Evolutionary conservation across 2,113 vertebrate species (phyloP).

Genomic region (Pionites leucogaster): DNA sequence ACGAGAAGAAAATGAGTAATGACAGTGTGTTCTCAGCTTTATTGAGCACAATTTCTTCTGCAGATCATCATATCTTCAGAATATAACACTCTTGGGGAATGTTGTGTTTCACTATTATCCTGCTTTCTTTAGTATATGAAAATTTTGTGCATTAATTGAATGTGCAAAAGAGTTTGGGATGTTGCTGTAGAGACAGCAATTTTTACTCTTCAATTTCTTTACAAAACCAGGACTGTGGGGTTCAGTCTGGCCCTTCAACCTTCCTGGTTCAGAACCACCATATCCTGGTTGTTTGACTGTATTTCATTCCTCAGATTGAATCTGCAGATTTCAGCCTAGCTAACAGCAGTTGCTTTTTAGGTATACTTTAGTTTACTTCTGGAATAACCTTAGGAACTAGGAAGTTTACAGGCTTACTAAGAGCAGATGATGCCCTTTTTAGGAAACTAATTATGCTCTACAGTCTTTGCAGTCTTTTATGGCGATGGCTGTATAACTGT

Average conservation of each 20-base stretch:
- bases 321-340: not conserved
- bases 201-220: not conserved
- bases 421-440: conserved; percentile 1
- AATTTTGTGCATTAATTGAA: not conserved
- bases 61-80: not conserved
- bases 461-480: conserved; percentile 4
- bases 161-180: not conserved
- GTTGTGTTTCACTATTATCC: not conserved
- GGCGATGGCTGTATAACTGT: not conserved
- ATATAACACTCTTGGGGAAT: not conserved
- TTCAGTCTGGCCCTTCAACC: not conserved
- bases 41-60: not conserved
- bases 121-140: not conserved
- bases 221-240: not conserved
- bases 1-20: not conserved
- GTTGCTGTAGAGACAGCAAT: not conserved
- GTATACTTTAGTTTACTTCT: not conserved
- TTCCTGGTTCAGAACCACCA: not conserved
- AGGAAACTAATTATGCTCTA: not conserved
- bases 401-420: not conserved
- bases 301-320: not conserved
- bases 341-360: not conserved
- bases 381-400: not conserved
- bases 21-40: not conserved
- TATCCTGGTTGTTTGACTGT: not conserved